Evolutionary conservation across 2,113 vertebrate genomes (phyloP).

Genomic region (Pelecanoides urinatrix): DNA sequence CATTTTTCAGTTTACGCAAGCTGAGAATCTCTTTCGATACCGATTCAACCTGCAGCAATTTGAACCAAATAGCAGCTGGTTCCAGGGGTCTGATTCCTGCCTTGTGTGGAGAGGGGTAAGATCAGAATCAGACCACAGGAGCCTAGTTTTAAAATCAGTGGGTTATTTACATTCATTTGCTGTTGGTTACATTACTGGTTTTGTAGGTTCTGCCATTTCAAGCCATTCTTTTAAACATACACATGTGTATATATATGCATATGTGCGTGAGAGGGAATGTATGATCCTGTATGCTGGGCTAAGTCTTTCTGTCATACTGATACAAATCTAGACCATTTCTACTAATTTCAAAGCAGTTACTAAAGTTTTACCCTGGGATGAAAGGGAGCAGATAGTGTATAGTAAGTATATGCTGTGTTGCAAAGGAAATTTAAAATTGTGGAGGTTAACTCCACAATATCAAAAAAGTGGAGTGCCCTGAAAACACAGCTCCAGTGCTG

Average conservation of each 20-base stretch:
- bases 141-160: background rate
- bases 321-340: background rate
- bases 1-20: background rate
- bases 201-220: background rate
- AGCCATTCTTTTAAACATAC: background rate
- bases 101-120: background rate
- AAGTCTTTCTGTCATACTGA: background rate
- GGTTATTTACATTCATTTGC: background rate
- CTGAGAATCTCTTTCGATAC: background rate
- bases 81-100: background rate
- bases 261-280: background rate
- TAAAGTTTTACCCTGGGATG: background rate
- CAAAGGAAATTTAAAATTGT: background rate
- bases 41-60: background rate
- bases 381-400: background rate
- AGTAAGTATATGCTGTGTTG: background rate
- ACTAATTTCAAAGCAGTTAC: background rate
- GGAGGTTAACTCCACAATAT: background rate
- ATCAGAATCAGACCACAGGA: background rate
- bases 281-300: background rate
- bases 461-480: background rate
- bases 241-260: background rate
- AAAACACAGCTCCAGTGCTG: background rate
- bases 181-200: background rate
- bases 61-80: background rate